Evolutionary conservation across 2,888 invertebrate species (phyloP).

Genomic region (Trilocha varians): DNA sequence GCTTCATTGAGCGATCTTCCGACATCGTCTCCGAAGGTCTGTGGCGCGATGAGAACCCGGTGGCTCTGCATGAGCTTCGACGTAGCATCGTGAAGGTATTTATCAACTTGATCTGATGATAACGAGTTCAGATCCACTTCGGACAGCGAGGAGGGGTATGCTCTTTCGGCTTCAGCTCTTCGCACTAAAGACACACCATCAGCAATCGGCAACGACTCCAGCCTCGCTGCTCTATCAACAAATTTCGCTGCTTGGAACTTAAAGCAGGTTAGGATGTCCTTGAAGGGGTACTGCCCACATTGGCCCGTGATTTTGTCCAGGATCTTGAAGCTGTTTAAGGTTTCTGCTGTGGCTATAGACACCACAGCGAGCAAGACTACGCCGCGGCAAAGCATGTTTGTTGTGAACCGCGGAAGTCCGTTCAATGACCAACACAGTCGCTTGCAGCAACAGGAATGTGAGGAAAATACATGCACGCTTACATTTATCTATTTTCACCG

Average conservation of each 20-base stretch:
- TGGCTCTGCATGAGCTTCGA: constrained; percentile 75
- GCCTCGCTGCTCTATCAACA: constrained; percentile 76
- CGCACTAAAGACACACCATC: constrained; percentile 76
- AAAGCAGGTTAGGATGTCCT: constrained; percentile 79
- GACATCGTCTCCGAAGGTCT: constrained; percentile 50
- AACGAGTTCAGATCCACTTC: constrained; percentile 75
- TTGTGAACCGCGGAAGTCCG: constrained; percentile 38
- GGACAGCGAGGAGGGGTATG: constrained; percentile 63
- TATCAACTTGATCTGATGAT: constrained; percentile 74
- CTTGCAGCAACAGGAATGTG: constrained; percentile 68
- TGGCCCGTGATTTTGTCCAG: constrained; percentile 72
- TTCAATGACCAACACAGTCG: constrained; percentile 51
- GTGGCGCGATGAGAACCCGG: constrained; percentile 68
- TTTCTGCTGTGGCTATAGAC: constrained; percentile 45
- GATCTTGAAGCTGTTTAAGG: constrained; percentile 60
- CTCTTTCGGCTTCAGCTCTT: constrained; percentile 53
- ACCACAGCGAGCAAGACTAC: constrained; percentile 55
- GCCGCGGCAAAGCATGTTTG: constrained; percentile 62
- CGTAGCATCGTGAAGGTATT: constrained; percentile 69
- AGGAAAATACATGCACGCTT: constrained; percentile 62
- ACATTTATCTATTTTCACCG: constrained; percentile 74
- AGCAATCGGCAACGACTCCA: constrained; percentile 74
- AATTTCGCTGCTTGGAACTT: constrained; percentile 80
- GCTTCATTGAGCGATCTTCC: constrained; percentile 68
- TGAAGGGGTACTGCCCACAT: constrained; percentile 68